Conservation (phyloP, 2,797 vertebrate species). For the Lindbergichthys nudifrons region DNA sequence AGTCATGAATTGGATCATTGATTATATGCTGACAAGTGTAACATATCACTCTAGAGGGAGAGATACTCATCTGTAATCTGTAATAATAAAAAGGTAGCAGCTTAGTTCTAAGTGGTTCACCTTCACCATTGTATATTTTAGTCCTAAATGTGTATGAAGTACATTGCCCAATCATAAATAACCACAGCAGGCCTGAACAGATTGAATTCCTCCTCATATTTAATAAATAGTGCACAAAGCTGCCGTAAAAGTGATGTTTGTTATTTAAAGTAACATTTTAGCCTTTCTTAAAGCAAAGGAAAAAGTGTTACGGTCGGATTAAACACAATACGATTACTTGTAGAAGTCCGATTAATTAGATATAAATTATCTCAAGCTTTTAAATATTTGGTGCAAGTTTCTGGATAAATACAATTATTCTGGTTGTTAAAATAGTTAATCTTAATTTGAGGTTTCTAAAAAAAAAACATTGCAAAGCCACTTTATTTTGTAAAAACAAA, state of each 20-base stretch:
- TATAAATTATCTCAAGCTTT: not conserved
- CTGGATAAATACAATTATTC: no score
- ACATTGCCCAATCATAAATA: not conserved
- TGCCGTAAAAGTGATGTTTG: not conserved
- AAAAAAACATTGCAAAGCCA: no score
- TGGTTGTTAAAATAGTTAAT: no score
- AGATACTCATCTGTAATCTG: constrained; percentile 11
- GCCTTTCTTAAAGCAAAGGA: not conserved
- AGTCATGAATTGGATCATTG: constrained; percentile 30
- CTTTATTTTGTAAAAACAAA: no score
- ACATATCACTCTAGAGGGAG: constrained; percentile 12
- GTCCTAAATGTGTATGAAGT: not conserved
- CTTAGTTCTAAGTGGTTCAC: constrained; percentile 3
- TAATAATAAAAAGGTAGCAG: not conserved
- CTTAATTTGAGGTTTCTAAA: no score
- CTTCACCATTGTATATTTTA: not conserved
- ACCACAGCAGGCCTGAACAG: not conserved
- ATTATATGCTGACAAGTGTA: constrained; percentile 26
- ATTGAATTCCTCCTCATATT: not conserved
- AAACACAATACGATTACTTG: no score
- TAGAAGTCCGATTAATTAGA: not conserved
- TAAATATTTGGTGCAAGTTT: no score
- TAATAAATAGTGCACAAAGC: no score
- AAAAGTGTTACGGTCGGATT: no score
- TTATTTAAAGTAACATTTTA: not conserved